Conservation (phyloP, 64 coral and sea anemone species). For the Astreopora myriophthalma region DNA sequence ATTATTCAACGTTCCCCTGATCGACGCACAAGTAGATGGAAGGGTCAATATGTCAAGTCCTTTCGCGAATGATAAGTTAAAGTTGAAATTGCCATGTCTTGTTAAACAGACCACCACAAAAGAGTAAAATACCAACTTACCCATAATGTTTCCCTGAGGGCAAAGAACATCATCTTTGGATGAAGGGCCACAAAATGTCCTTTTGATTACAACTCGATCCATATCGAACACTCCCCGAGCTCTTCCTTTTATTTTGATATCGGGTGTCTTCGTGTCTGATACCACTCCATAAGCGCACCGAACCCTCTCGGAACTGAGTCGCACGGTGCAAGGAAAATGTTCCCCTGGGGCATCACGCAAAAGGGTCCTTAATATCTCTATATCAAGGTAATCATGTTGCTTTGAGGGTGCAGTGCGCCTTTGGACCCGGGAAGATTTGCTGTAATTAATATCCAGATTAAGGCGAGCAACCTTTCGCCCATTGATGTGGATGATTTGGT, state of each 20-base stretch:
- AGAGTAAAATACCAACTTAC: background rate
- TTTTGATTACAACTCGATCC: conserved; percentile 51
- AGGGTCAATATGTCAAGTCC: no score
- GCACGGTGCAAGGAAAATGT: conserved; percentile 49
- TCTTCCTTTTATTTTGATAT: conserved; percentile 67
- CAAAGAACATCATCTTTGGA: background rate
- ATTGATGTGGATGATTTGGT: background rate
- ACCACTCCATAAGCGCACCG: conserved; percentile 36
- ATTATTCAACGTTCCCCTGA: no score
- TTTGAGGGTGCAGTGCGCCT: background rate
- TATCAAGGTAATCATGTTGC: conserved; percentile 11
- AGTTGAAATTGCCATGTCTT: no score
- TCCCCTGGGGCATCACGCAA: conserved; percentile 40
- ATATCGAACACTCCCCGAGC: conserved; percentile 69
- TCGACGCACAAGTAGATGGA: no score
- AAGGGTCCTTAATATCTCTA: conserved; percentile 37
- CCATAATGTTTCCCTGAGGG: background rate
- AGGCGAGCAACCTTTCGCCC: conserved; percentile 55
- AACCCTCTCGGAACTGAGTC: conserved; percentile 22
- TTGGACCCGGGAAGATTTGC: background rate
- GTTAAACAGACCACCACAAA: no score
- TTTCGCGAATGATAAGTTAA: no score
- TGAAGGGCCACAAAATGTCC: background rate
- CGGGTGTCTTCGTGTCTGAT: conserved; percentile 64
- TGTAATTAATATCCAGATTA: conserved; percentile 32